Base-by-base conservation (phyloP, 2,888 invertebrate species). In the Cephus spinipes region DNA sequence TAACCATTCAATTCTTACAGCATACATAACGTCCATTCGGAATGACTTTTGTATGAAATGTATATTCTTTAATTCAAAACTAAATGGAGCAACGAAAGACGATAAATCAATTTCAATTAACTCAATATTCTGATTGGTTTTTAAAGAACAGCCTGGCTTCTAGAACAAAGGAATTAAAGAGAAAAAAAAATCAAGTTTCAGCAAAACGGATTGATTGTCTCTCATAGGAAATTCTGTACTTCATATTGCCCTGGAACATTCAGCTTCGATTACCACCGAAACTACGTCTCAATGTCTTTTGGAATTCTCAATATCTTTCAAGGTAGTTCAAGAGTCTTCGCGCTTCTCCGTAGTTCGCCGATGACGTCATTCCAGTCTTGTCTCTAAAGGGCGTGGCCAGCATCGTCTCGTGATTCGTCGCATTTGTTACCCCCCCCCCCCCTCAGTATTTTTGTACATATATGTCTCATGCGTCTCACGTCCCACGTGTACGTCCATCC, bases 381-480 rank as follows among this genome's bases (percentile, higher is more conserved):
- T 55, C 55, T 55, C 55, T 23, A 55, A 23, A 9, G 55, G 55
- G 9, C 23, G 23, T 55, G 23, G 23, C 55, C 55, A 55, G 55
- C 23, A 23, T 55, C 55, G 55, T 23, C 55, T 9, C 55, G 55
- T 23, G 55, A 55, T 23, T 55, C 55, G 55, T 55, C 23, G 23
- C 23, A 55, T 23, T 55, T 55, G 6, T 55, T 23, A 23, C 23
- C 15, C 15, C 15, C 40, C 15, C 6, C 40, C 40, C 40, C 40
- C 40, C 12, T 1, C 15, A 73, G 69, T 78, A 78, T 78, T 76
- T 75, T 78, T 78, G 78, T 78, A 78, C 35, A 78, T 78, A 78
- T 68, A 40, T 78, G 73, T 80, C 76, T 79, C 73, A 75, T 76
- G 78, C 76, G 80, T 79, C 81, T 83, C 82, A 82, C 82, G 82